These are phyloP conservation scores for Papilio protenor DNA, from an alignment of 2,888 invertebrate genomes.

Conservation along the genomic window DNA sequence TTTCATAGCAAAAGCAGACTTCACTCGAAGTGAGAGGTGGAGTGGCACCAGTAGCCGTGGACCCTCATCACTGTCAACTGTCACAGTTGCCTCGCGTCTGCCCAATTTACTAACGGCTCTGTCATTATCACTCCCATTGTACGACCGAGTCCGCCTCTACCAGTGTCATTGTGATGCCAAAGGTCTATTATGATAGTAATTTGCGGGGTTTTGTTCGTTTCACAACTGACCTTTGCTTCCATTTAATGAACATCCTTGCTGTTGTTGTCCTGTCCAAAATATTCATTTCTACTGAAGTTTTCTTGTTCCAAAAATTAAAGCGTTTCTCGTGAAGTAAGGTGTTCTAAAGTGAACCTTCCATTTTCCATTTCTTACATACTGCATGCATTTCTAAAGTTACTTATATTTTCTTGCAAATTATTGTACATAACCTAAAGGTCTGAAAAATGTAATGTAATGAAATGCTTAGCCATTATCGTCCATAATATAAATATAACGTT, in stretches of 20 bases:
- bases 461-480: neutral
- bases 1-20: slow-evolving; percentile 22
- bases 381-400: no score
- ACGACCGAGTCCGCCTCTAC: slow-evolving; percentile 14
- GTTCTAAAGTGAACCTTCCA: neutral
- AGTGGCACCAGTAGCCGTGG: slow-evolving; percentile 29
- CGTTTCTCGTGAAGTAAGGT: neutral
- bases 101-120: slow-evolving; percentile 39
- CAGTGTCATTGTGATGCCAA: slow-evolving; percentile 23
- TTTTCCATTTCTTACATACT: neutral
- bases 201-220: slow-evolving; percentile 7
- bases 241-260: slow-evolving; percentile 7
- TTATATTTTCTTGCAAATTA: no score
- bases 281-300: neutral
- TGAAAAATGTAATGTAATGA: neutral
- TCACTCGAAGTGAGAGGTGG: slow-evolving; percentile 23
- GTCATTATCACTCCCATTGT: slow-evolving; percentile 40
- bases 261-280: neutral
- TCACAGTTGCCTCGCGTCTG: slow-evolving; percentile 34
- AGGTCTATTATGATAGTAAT: slow-evolving; percentile 24
- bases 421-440: neutral
- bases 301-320: neutral
- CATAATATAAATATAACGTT: neutral
- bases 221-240: slow-evolving; percentile 17
- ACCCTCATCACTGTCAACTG: slow-evolving; percentile 43